Base-by-base conservation (phyloP, 1,140 invertebrate genomes). In the Leptinotarsa defecta region DNA sequence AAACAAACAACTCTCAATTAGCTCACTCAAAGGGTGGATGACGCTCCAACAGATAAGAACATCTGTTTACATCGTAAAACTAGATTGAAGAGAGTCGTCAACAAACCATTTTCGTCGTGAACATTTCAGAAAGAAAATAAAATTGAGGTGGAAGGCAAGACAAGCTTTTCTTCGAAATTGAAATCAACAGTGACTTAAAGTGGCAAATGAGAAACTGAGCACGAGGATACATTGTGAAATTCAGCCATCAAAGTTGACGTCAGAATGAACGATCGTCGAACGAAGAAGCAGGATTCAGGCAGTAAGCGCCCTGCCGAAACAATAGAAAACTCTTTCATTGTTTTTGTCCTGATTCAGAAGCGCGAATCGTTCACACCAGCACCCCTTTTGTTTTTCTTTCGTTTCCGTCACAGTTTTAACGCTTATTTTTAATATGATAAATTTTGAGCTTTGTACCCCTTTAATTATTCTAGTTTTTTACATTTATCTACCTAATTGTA, bases 401-500 rank as follows among this genome's bases (percentile, higher is more conserved):
- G 81, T 81, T 82, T 77, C 78, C 84, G 79, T 83, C 82, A 81
- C 77, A 78, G 78, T 83, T 84, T 82, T 77, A 80, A 81, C 83
- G 82, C 82, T 83, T 82, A 84, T 84, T 85, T 85, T 85, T 84
- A 85, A 85, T 85, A 83, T 85, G 84, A 85, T 85, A 83, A 85
- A 85, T 85, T 85, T 81, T 77, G 81, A 81, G 84, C 84, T 85
- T 85, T 85, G 84, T 85, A 83, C 76, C 79, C 80, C 81, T 83
- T 84, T 84, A 85, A 85, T 84, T 85, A 85, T 85, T 85, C 84
- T 79, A 81, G 79, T 82, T 84, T 84, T 85, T 84, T 80, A 83
- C 83, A 84, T 84, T 85, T 85, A 84, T 85, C 83, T 84, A 84
- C 83, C 84, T 85, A 85, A 85, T 85, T 85, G 83, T 85, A 83